phyloP scores from a whole-genome alignment of 2,113 vertebrate species.

The Tragulus kanchil region DNA sequence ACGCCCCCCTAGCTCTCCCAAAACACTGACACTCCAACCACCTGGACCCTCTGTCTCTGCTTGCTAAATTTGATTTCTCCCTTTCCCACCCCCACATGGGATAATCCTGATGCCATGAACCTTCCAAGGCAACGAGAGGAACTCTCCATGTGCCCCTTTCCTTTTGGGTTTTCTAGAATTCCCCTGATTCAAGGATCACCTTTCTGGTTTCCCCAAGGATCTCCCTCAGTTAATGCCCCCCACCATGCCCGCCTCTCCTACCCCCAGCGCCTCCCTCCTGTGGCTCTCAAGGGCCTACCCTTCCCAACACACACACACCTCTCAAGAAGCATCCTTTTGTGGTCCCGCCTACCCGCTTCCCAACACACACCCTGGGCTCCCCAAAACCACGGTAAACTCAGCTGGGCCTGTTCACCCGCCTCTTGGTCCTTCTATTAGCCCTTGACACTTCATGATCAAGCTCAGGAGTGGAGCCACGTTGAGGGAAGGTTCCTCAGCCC shows the following conservation, averaged over 20 bases:
- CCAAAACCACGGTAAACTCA: neutral
- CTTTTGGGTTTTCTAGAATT: neutral
- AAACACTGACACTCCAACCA: neutral
- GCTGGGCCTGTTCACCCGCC: neutral
- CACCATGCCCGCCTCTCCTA: neutral
- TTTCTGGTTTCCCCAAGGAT: neutral
- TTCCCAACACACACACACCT: neutral
- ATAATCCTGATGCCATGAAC: neutral
- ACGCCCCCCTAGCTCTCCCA: neutral
- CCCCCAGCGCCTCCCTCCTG: neutral
- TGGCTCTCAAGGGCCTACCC: neutral
- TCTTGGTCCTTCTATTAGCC: neutral
- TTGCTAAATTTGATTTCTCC: neutral
- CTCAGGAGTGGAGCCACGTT: neutral
- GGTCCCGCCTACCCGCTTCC: no score
- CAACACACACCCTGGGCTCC: no score
- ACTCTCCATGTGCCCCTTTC: neutral
- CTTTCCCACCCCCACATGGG: neutral
- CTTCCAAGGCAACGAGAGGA: neutral
- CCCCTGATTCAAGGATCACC: neutral
- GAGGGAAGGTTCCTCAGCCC: neutral
- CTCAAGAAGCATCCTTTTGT: neutral
- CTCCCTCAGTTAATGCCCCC: rapidly evolving
- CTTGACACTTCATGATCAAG: neutral
- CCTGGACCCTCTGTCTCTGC: neutral